phyloP scores from a whole-genome alignment of 2,888 invertebrate species.

The Silvanus unidentatus region DNA sequence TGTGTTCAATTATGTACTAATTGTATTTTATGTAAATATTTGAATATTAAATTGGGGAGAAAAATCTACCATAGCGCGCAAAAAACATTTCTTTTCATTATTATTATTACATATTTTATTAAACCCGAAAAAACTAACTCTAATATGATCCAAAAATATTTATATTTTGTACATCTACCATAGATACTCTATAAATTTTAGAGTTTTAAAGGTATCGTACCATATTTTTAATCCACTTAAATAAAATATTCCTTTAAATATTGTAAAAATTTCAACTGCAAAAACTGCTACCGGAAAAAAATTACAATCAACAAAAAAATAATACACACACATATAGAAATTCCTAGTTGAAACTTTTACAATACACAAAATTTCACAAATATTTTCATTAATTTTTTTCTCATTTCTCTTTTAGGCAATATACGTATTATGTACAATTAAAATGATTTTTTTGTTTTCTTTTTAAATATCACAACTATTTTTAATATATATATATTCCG shows the following conservation, averaged over 20 bases:
- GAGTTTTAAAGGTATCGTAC: constrained; percentile 38
- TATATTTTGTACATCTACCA: constrained; percentile 40
- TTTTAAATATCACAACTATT: constrained; percentile 40
- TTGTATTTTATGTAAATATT: too few relatives aligned
- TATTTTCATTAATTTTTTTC: not conserved
- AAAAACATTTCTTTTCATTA: constrained; percentile 34
- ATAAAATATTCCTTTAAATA: constrained; percentile 16
- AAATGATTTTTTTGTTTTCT: constrained; percentile 23
- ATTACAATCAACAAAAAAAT: constrained; percentile 6
- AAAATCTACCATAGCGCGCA: constrained; percentile 25
- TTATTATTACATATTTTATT: constrained; percentile 25
- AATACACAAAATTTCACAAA: not conserved
- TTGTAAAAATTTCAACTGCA: constrained; percentile 6
- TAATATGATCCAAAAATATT: constrained; percentile 47
- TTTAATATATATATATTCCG: constrained; percentile 33
- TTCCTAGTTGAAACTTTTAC: too few relatives aligned
- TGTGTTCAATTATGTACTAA: too few relatives aligned
- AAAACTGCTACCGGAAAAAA: constrained; percentile 15
- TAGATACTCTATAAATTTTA: constrained; percentile 34
- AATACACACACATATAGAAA: not conserved
- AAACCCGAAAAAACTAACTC: constrained; percentile 37
- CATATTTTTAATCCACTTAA: constrained; percentile 23
- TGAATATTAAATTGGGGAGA: constrained; percentile 15
- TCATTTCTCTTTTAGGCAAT: constrained; percentile 14
- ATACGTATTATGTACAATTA: constrained; percentile 30